phyloP scores from a whole-genome alignment of 2,797 vertebrate species.

The Centroberyx gerrardi region DNA sequence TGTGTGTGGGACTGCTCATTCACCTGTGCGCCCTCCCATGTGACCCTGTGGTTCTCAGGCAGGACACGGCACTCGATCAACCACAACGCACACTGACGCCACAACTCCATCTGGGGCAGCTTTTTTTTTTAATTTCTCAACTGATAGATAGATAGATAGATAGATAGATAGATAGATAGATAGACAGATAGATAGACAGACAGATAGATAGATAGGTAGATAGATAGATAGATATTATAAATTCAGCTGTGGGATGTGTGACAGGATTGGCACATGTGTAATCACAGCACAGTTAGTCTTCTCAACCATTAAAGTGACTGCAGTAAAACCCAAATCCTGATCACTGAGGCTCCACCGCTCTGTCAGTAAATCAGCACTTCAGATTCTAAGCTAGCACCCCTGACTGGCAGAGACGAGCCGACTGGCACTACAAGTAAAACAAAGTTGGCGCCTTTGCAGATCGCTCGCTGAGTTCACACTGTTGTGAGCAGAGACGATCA shows the following conservation, averaged over 20 bases:
- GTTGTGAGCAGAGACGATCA: too few relatives aligned
- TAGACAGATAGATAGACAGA: too few relatives aligned
- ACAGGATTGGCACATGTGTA: too few relatives aligned
- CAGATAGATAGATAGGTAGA: too few relatives aligned
- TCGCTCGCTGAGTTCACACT: too few relatives aligned
- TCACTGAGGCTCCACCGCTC: background rate
- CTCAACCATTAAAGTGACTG: background rate
- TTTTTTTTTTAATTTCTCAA: conserved; percentile 38
- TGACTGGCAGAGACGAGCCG: background rate
- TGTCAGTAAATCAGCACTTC: background rate
- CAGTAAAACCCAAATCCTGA: too few relatives aligned
- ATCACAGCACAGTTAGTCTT: background rate
- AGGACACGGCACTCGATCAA: conserved; percentile 93
- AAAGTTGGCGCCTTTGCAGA: background rate
- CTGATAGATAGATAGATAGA: background rate
- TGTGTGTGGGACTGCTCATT: conserved; percentile 57
- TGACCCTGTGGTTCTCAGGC: conserved; percentile 94
- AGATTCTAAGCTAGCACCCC: background rate
- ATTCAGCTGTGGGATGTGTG: too few relatives aligned
- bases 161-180: too few relatives aligned
- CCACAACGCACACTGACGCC: conserved; percentile 94
- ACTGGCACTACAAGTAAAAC: background rate
- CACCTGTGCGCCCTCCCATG: conserved; percentile 90
- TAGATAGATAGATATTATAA: too few relatives aligned
- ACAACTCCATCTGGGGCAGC: conserved; percentile 89